Base-by-base conservation (phyloP, 1,140 invertebrate species). In the Berghia stephanieae region DNA sequence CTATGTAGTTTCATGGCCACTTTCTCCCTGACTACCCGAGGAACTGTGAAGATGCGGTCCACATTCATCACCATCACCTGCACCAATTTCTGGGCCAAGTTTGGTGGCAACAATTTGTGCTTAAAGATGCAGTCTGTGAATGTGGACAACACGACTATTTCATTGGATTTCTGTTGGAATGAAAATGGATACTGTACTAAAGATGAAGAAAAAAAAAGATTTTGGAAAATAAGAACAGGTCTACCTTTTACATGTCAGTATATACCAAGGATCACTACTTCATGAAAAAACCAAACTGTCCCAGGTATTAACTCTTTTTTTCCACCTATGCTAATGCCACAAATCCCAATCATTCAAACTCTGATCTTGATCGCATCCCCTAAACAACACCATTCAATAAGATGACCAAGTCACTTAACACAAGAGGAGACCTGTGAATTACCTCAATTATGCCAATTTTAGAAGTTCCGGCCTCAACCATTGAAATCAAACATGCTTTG, bases 11-110 rank as follows among this genome's bases (percentile, higher is more conserved):
- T 81, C n/a, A 78, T 42, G 34, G 81, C 75, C n/a, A 88, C 84
- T 78, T 84, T 82, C 36, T 87, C 81, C n/a, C 82, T 77, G 31
- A 90, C 73, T 38, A 79, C 77, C 70, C 81, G 69, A n/a, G 89
- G 87, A 24, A 85, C 60, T 38, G 78, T 80, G 69, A 89, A 89
- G 55, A 90, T 78, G 13, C 79, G 77, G 40, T 82, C 77, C 55
- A 83, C 77, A 75, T 89, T 83, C 55, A 87, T 83, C 71, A 90
- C 74, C 79, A 90, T 80, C 76, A 89, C 88, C 31, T 83, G 79
- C n/a, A 88, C 83, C 18, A 89, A 72, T 46, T 86, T 77, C 18
- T 81, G 77, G 6, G 84, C 80, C 40, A 86, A 82, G 70, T 82
- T 81, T 38, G 80, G 79, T 42, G 85, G 80, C 46, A 86, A 52